Percentiles rank a stretch among this genome's conserved stretches.
These are phyloP conservation scores for Mythimna lalbum DNA, from an alignment of 2,888 invertebrate genomes.

Conservation along the genomic window DNA sequence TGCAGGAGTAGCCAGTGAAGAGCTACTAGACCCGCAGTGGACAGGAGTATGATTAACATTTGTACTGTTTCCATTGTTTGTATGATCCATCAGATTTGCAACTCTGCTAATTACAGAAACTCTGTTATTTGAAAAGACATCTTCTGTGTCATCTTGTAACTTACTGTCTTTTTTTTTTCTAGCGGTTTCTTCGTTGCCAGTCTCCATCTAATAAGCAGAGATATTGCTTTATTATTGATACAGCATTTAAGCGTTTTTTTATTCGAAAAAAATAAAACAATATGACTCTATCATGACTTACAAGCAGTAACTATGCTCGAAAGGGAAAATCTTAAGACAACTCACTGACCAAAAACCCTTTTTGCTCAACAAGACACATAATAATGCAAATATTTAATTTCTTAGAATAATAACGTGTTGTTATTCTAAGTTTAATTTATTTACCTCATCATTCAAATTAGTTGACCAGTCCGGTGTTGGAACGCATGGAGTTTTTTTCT, in stretches of 20 bases:
- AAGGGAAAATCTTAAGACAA: too few species aligned
- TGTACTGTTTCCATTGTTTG: constrained; percentile 16
- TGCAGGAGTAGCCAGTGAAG: constrained; percentile 55
- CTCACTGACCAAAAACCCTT: too few species aligned
- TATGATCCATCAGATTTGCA: constrained; percentile 14
- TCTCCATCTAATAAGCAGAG: constrained; percentile 47
- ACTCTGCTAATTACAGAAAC: constrained; percentile 32
- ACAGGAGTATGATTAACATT: constrained; percentile 40
- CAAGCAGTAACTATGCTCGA: neutral
- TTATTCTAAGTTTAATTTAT: too few species aligned
- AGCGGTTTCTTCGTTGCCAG: constrained; percentile 6
- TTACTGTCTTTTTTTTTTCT: constrained; percentile 1
- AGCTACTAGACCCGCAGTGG: constrained; percentile 20
- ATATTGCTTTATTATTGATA: constrained; percentile 8
- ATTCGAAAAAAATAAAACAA: neutral
- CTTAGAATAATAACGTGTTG: too few species aligned
- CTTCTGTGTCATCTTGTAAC: constrained; percentile 8
- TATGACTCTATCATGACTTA: neutral
- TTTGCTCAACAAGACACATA: neutral
- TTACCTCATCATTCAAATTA: constrained; percentile 50
- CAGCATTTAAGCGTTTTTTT: neutral
- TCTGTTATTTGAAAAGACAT: constrained; percentile 16
- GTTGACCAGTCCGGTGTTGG: constrained; percentile 71
- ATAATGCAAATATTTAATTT: neutral
- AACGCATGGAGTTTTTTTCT: constrained; percentile 64